A percentile compares a stretch with the other conserved stretches of the same genome.
Evolutionary conservation across 2,888 invertebrate species (phyloP).

Genomic region (Drosophila planitibia): DNA sequence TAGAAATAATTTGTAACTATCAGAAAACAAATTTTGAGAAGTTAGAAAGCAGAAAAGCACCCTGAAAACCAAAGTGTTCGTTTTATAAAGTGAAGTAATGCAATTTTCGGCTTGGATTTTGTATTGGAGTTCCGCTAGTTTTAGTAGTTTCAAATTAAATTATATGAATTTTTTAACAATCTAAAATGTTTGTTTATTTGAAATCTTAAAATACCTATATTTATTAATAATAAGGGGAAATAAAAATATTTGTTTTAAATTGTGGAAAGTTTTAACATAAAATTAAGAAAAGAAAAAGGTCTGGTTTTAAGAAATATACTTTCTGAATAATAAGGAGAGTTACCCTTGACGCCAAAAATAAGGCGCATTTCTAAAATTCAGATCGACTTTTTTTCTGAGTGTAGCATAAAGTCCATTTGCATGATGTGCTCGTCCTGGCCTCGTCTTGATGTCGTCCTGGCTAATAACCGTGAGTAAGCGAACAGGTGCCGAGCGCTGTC

Average conservation of each 20-base stretch:
- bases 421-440: slow-evolving; percentile 41
- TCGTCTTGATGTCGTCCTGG: slow-evolving; percentile 36
- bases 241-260: too few species aligned
- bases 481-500: slow-evolving; percentile 68
- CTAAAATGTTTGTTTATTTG: too few species aligned
- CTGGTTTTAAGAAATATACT: not conserved
- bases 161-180: not conserved
- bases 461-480: slow-evolving; percentile 80
- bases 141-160: not conserved
- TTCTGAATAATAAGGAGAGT: not conserved
- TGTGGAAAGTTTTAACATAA: too few species aligned
- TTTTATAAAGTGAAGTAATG: not conserved
- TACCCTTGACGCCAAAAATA: not conserved
- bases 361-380: not conserved
- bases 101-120: not conserved
- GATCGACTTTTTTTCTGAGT: not conserved
- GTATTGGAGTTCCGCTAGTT: not conserved
- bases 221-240: too few species aligned
- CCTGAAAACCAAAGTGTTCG: not conserved
- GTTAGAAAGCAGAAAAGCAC: not conserved
- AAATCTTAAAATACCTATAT: too few species aligned
- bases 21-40: not conserved
- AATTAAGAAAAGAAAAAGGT: too few species aligned
- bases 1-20: not conserved
- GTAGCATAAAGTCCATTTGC: slow-evolving; percentile 63